Percentiles rank a stretch among this genome's conserved stretches.
Conservation (phyloP, 2,113 vertebrate species). For the Tragulus kanchil region DNA sequence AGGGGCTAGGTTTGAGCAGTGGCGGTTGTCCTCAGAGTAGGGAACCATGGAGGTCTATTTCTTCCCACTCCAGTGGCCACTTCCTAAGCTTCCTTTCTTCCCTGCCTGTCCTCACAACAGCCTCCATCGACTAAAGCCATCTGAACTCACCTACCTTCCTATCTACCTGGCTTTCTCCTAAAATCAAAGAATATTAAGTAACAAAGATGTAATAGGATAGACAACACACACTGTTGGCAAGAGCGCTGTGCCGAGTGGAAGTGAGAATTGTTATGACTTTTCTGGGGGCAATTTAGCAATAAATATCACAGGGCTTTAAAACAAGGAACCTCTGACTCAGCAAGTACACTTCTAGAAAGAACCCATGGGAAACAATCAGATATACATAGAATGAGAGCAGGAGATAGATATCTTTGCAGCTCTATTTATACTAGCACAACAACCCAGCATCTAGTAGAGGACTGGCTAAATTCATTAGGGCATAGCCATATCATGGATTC, state of each 20-base stretch:
- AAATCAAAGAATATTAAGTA: background rate
- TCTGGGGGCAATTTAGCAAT: no score
- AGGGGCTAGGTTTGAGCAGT: background rate
- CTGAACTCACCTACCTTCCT: background rate
- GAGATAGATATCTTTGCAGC: no score
- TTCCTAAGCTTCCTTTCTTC: background rate
- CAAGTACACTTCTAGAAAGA: background rate
- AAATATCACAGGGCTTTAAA: background rate
- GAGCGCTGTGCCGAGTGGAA: background rate
- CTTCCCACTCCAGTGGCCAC: background rate
- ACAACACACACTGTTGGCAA: accelerated
- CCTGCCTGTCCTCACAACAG: background rate
- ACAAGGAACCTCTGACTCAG: background rate
- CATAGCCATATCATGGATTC: background rate
- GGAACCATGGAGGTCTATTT: background rate
- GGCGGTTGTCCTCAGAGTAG: background rate
- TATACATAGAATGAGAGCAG: background rate
- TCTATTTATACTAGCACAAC: background rate
- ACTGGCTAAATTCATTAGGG: no score
- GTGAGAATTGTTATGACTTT: accelerated
- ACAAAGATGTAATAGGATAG: background rate
- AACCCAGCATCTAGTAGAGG: background rate
- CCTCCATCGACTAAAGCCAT: background rate
- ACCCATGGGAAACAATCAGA: background rate
- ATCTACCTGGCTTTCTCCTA: background rate